Evolutionary conservation across 2,113 vertebrate genomes (phyloP), one percentile per base, ranked within the genome.

Genomic region (Pipa parva): DNA sequence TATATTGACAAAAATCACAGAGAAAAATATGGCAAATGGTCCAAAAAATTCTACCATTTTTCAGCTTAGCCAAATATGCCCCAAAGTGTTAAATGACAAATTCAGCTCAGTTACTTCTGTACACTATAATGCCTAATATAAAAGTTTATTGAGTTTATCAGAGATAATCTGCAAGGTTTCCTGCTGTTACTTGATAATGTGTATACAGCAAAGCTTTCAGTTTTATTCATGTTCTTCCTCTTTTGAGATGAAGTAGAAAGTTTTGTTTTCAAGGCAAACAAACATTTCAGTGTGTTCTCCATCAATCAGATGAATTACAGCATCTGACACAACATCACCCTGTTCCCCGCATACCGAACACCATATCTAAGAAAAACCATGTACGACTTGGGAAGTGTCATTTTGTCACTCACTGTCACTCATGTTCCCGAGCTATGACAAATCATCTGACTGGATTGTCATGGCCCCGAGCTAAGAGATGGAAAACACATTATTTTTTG

Each of bases 181-280:
- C 29, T 31, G 39, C 17, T n/a, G 1, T 15, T 42, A n/a, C 39
- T 42, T 42, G 11, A n/a, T 15, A 42, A 42, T 36, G 15, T 36
- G 33, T 17, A 42, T 7, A 42, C 17, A n/a, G 39, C 39, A 15
- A 42, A n/a, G 39, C 7, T 42, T 15, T 42, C 15, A 17, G 11
- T 42, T 42, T 42, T 42, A 6, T 42, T n/a, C n/a, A n/a, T 42
- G 39, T 42, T 42, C 39, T 15, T 42, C 13, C 7, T n/a, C 39
- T 31, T 31, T 10, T 31, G 29, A 31, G 15, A n/a, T n/a, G n/a
- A n/a, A 42, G 39, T n/a, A 42, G 29, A 50, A 46, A 49, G 29
- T 59, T 59, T 39, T 68, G 42, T 33, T 59, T 56, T 68, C 45
- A 68, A 59, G 55, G 64, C 59, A 68, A 68, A 39, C 56, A 68